phyloP scores from a whole-genome alignment of 2,888 invertebrate genomes.

The Linhomoeus sp. region DNA sequence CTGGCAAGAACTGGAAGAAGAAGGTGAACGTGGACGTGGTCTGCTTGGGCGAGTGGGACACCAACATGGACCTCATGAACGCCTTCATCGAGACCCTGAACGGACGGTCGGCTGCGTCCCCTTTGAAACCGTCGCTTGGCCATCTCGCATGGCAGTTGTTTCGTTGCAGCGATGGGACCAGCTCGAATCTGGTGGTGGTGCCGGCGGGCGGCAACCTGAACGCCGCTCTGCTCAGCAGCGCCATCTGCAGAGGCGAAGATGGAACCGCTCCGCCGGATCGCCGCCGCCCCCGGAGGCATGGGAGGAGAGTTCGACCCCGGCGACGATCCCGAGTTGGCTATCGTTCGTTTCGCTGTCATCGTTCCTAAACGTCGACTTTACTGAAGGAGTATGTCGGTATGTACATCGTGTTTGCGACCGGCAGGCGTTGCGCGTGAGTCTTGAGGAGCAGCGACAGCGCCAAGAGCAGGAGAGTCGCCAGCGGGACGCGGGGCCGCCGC shows the following conservation, averaged over 20 bases:
- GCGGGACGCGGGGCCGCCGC: neutral
- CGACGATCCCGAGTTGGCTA: constrained; percentile 93
- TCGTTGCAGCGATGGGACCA: constrained; percentile 13
- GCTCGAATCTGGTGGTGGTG: neutral
- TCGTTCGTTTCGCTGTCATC: too few species aligned
- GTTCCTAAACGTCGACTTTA: too few species aligned
- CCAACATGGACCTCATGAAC: constrained; percentile 61
- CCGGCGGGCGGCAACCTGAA: constrained; percentile 32
- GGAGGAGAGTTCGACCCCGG: constrained; percentile 87
- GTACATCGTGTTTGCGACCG: neutral
- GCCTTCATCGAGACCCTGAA: constrained; percentile 81
- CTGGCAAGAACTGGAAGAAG: too few species aligned
- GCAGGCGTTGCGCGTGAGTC: constrained; percentile 35
- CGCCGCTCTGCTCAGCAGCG: constrained; percentile 78
- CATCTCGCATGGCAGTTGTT: too few species aligned
- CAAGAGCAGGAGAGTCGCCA: constrained; percentile 30
- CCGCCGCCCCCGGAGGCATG: constrained; percentile 40
- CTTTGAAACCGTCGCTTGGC: too few species aligned
- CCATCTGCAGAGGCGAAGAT: constrained; percentile 81
- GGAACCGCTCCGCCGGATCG: constrained; percentile 39
- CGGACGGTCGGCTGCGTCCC: constrained; percentile 43
- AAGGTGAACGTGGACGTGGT: constrained; percentile 95
- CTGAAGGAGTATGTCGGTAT: too few species aligned
- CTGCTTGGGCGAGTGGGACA: constrained; percentile 82
- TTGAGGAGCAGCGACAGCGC: constrained; percentile 37